Conservation (phyloP, 2,888 invertebrate genomes). For the Anoplius nigerrimus region DNA sequence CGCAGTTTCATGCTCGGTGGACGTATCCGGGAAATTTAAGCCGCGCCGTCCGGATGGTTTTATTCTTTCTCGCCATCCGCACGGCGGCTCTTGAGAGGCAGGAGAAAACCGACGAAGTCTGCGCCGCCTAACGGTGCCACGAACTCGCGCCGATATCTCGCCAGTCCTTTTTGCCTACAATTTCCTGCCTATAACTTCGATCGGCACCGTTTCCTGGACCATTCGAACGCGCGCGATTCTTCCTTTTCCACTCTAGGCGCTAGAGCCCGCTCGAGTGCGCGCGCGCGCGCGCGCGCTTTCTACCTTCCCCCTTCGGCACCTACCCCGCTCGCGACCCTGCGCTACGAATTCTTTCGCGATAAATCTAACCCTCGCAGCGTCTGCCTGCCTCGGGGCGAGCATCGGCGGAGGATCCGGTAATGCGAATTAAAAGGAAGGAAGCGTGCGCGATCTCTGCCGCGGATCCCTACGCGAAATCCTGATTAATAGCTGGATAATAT, state of each 20-base stretch:
- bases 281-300: too few species aligned
- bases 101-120: too few species aligned
- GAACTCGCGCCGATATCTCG: constrained; percentile 30
- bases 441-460: constrained; percentile 5
- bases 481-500: constrained; percentile 70
- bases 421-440: constrained; percentile 52
- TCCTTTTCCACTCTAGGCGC: constrained; percentile 23
- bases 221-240: constrained; percentile 6
- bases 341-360: constrained; percentile 35
- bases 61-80: not conserved
- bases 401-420: constrained; percentile 30
- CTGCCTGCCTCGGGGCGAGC: constrained; percentile 6
- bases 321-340: not conserved
- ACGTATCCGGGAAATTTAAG: constrained; percentile 4
- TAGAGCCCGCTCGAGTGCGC: too few species aligned
- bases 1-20: not conserved
- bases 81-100: not conserved
- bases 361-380: constrained; percentile 41
- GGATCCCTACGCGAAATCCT: constrained; percentile 57
- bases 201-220: not conserved
- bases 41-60: not conserved
- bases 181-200: constrained; percentile 28
- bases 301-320: too few species aligned
- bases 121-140: constrained; percentile 30
- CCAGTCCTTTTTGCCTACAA: constrained; percentile 25